Evolutionary conservation across 2,797 vertebrate genomes (phyloP), one percentile per base, ranked within the genome.

Genomic region (Pangasius larnaudii): DNA sequence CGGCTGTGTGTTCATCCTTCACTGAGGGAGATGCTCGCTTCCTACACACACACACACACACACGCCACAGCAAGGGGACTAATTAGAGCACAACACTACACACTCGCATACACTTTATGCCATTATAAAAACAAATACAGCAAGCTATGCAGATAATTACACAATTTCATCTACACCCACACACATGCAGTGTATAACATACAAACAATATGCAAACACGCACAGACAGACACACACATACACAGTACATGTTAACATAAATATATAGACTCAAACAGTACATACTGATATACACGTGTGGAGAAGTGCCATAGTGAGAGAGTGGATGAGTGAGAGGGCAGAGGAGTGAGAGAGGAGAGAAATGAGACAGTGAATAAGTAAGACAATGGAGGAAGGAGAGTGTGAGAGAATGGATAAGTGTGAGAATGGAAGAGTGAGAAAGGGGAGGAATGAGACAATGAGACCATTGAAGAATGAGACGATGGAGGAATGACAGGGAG

Each of bases 11-110:
- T 88, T 98, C 97, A 0, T 98, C 97, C 91, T 99, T 99, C 86
- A 96, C 95, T 0, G 97, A 97, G 0, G 97, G 97, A 82, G 96
- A 98, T 10, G 97, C 97, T 81, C 97, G 97, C 95, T 99, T 99
- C 93, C 98, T 99, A 90, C n/a, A 84, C 36, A 69, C 69, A 85
- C 14, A 86, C 79, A 88, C 39, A 24, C 19, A 85, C 46, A 82
- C 18, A 58, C 33, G 4, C 33, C 36, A 79, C 75, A 71, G 67
- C 84, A 69, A 85, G 51, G 78, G 22, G 71, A 56, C 46, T 71
- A 81, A 80, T 86, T 69, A 87, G 33, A 18, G 61, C 61, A 30
- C 59, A 67, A 5, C 16, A 51, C 61, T 16, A 85, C 59, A 83
- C 84, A 58, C 67, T n/a, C 14, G 13, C 67, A 58, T 27, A 85